phyloP scores from a whole-genome alignment of 2,113 vertebrate genomes.

The Ochotona princeps region DNA sequence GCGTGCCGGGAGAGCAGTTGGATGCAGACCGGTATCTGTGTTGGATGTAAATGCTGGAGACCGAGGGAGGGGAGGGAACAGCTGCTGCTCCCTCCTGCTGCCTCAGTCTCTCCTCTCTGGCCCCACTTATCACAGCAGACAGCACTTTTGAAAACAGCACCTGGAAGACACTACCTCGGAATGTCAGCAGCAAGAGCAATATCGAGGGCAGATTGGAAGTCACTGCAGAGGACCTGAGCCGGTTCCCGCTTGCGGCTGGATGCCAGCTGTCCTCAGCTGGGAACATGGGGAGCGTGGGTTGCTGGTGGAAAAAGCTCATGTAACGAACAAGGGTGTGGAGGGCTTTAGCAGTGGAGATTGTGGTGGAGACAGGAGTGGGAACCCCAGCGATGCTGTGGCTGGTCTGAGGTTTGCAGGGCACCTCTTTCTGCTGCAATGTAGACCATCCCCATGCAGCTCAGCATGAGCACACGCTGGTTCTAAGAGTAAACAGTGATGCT shows the following conservation, averaged over 20 bases:
- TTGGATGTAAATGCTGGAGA: constrained; percentile 63
- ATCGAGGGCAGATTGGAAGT: background rate
- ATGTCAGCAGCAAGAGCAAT: background rate
- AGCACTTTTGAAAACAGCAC: constrained; percentile 49
- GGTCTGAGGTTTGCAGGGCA: background rate
- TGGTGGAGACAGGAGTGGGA: background rate
- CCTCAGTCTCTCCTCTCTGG: background rate
- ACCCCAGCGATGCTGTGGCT: background rate
- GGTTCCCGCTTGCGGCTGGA: background rate
- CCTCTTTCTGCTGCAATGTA: background rate
- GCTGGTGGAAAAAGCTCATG: background rate
- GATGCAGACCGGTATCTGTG: constrained; percentile 66
- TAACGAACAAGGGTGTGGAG: background rate
- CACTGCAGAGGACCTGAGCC: background rate
- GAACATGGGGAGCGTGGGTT: background rate
- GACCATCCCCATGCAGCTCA: background rate
- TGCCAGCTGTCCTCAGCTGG: background rate
- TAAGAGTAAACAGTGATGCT: no score
- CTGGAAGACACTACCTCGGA: background rate
- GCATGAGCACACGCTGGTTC: rapidly evolving
- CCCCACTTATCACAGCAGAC: background rate
- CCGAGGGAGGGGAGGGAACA: background rate
- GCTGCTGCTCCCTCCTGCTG: constrained; percentile 58
- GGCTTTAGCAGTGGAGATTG: background rate
- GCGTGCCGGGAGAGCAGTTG: constrained; percentile 11